phyloP scores from a whole-genome alignment of 1,140 invertebrate genomes.

The Grapholita molesta region DNA sequence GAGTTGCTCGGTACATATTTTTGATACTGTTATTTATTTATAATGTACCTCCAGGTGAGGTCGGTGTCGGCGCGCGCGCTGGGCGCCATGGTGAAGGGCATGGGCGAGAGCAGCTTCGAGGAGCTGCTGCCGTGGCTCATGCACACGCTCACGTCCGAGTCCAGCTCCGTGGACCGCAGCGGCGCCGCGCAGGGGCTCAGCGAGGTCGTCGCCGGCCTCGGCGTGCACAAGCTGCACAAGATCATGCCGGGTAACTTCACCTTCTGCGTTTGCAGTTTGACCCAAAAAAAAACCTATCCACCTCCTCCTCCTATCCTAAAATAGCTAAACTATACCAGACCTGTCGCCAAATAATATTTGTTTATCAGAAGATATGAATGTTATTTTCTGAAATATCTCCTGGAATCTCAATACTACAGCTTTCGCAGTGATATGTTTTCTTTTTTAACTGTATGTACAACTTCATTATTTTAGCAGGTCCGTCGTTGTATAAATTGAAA shows the following conservation, averaged over 20 bases:
- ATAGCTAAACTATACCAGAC: too few relatives aligned
- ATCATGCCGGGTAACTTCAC: constrained; percentile 92
- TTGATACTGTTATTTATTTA: too few relatives aligned
- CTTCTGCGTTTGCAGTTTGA: too few relatives aligned
- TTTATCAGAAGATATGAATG: too few relatives aligned
- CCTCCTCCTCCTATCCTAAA: too few relatives aligned
- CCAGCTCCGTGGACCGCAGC: constrained; percentile 96
- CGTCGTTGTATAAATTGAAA: too few relatives aligned
- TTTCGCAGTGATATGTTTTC: not conserved
- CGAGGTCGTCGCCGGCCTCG: constrained; percentile 97
- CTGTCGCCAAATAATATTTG: too few relatives aligned
- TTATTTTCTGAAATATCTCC: not conserved
- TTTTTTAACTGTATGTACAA: not conserved
- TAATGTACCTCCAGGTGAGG: constrained; percentile 80
- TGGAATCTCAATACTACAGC: not conserved
- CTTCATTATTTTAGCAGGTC: too few relatives aligned
- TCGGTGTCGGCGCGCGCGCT: constrained; percentile 95
- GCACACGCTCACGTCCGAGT: constrained; percentile 98
- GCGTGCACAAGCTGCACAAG: constrained; percentile 95
- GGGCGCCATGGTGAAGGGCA: constrained; percentile 97
- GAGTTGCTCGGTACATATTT: too few relatives aligned
- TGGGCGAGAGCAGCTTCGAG: constrained; percentile 97
- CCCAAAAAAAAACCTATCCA: too few relatives aligned
- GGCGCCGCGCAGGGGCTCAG: constrained; percentile 98
- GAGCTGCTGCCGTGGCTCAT: constrained; percentile 98